phyloP scores from a whole-genome alignment of 2,888 invertebrate genomes.

The Lapara coniferarum region DNA sequence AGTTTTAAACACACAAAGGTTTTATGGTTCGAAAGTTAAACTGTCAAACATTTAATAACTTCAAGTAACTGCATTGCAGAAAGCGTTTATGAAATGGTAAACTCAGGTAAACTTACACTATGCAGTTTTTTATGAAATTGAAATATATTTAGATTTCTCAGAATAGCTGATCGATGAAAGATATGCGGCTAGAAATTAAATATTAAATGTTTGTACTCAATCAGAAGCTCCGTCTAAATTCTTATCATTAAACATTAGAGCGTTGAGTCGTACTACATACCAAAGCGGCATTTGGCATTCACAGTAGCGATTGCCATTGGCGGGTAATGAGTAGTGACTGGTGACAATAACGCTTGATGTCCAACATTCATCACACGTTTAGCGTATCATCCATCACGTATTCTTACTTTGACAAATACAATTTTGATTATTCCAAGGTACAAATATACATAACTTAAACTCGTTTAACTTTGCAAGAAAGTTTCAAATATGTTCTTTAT shows the following conservation, averaged over 20 bases:
- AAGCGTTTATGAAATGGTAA: neutral
- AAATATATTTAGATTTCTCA: too few relatives aligned
- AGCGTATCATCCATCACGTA: neutral
- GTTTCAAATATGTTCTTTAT: too few relatives aligned
- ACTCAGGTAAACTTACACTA: neutral
- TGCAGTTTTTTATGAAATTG: neutral
- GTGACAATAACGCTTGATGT: slow-evolving; percentile 2
- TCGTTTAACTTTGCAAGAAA: too few relatives aligned
- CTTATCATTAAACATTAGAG: neutral
- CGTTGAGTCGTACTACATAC: neutral
- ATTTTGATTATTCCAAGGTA: neutral
- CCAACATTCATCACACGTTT: slow-evolving; percentile 6
- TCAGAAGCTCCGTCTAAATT: neutral
- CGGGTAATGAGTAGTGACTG: neutral
- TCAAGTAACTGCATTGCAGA: slow-evolving; percentile 5
- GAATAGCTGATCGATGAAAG: neutral
- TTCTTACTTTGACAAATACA: too few relatives aligned
- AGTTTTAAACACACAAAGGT: too few relatives aligned
- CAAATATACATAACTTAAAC: neutral
- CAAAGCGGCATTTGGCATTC: neutral
- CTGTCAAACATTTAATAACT: neutral
- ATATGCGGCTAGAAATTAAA: neutral
- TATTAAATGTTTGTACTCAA: neutral
- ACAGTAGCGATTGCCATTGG: neutral
- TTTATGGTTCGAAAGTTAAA: too few relatives aligned